A percentile compares a stretch with the other conserved stretches of the same genome.
Evolutionary conservation across 2,113 vertebrate genomes (phyloP).

Genomic region (Carassius auratus): DNA sequence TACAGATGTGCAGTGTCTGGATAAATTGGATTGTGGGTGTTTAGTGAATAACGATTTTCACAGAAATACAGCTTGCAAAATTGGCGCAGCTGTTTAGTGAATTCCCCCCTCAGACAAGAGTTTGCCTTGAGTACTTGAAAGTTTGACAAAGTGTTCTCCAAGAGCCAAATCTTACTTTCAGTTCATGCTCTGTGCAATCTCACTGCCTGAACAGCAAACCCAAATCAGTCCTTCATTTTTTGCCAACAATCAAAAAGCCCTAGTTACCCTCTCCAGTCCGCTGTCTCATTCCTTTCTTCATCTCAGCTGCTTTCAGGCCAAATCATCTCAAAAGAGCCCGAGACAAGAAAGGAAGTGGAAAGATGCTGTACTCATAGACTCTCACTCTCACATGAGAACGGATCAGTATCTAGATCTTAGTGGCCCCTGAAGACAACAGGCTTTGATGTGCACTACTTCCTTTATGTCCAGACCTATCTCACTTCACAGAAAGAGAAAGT

Average conservation of each 20-base stretch:
- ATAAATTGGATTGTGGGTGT: not conserved
- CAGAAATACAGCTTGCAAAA: not conserved
- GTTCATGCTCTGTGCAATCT: slow-evolving; percentile 22
- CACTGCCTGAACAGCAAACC: not conserved
- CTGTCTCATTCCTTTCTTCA: slow-evolving; percentile 18
- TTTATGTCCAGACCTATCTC: slow-evolving; percentile 47
- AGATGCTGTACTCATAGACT: slow-evolving; percentile 46
- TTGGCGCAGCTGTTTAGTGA: not conserved
- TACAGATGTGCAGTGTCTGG: not conserved
- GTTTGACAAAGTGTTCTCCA: not conserved
- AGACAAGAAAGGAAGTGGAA: slow-evolving; percentile 38
- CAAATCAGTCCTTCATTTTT: slow-evolving; percentile 21
- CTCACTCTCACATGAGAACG: slow-evolving; percentile 37
- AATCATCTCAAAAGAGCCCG: slow-evolving; percentile 11
- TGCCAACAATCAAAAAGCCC: slow-evolving; percentile 33
- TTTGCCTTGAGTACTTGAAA: slow-evolving; percentile 22
- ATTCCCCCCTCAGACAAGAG: not conserved
- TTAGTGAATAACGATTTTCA: not conserved
- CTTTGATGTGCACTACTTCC: slow-evolving; percentile 56
- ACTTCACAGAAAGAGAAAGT: slow-evolving; percentile 23
- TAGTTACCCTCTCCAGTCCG: slow-evolving; percentile 16
- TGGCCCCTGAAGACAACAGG: slow-evolving; percentile 39
- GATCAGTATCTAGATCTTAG: slow-evolving; percentile 35
- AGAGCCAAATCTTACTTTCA: not conserved
- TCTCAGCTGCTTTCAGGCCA: slow-evolving; percentile 32